Percentiles rank a stretch among this genome's conserved stretches.
These are phyloP conservation scores for Lophotriccus pileatus DNA, from an alignment of 2,797 vertebrate genomes.

Conservation along the genomic window DNA sequence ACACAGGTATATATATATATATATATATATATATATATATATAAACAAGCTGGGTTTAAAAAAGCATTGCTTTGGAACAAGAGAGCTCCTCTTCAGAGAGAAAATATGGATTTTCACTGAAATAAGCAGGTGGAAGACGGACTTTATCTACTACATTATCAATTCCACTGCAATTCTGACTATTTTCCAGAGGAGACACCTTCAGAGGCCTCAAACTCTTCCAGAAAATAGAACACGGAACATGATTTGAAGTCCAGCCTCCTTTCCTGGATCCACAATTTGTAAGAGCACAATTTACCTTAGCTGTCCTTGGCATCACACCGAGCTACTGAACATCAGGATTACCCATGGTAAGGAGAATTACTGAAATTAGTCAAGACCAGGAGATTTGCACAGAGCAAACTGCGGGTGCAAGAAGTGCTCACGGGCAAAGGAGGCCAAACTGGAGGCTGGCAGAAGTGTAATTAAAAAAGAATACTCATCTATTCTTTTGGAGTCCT, in stretches of 20 bases:
- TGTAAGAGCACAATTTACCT: background rate
- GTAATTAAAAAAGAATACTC: background rate
- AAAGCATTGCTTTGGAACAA: constrained; percentile 49
- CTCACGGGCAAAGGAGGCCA: background rate
- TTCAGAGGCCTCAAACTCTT: background rate
- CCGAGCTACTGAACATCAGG: background rate
- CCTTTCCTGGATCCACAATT: background rate
- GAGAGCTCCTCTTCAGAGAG: constrained; percentile 14
- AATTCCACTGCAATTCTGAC: background rate
- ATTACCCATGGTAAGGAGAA: background rate
- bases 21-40: background rate
- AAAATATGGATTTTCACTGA: background rate
- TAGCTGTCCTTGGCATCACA: background rate
- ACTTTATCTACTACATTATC: background rate
- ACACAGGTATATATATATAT: background rate
- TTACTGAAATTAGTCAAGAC: background rate
- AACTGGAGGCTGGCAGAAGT: background rate
- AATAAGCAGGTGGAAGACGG: background rate
- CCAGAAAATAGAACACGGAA: background rate
- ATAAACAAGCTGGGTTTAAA: constrained; percentile 17
- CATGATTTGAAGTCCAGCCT: background rate
- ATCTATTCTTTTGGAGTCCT: fast-evolving
- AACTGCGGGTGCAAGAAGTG: background rate
- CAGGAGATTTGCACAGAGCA: background rate
- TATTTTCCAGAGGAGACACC: background rate